Percentiles rank a stretch among this genome's conserved stretches.
phyloP scores from a whole-genome alignment of 2,888 invertebrate species.

The Eurytoma adleriae region DNA sequence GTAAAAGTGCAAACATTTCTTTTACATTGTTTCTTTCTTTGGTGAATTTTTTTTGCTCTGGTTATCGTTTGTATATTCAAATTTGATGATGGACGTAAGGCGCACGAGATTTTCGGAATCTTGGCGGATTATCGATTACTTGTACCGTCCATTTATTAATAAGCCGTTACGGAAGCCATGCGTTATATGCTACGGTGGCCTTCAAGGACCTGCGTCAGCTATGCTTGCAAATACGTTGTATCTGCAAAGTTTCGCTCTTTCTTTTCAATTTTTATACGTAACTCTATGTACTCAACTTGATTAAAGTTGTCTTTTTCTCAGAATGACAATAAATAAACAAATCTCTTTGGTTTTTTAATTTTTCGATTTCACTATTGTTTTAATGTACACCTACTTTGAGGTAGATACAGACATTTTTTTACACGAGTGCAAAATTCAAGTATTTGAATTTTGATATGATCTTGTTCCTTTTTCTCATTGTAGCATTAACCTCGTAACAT shows the following conservation, averaged over 20 bases:
- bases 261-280: not conserved
- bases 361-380: not conserved
- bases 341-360: not conserved
- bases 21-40: not conserved
- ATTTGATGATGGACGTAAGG: not conserved
- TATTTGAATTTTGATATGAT: conserved; percentile 7
- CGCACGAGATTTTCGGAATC: not conserved
- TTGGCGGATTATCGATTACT: not conserved
- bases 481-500: conserved; percentile 40
- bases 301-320: not conserved
- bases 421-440: not conserved
- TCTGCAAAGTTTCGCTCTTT: not conserved
- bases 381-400: too few relatives aligned
- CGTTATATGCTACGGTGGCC: not conserved
- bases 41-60: not conserved
- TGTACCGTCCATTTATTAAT: not conserved
- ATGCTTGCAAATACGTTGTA: not conserved
- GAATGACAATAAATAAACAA: not conserved
- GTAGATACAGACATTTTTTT: not conserved
- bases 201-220: not conserved
- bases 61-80: not conserved
- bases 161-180: not conserved
- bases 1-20: too few relatives aligned
- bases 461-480: conserved; percentile 31
- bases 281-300: not conserved